phyloP scores from a whole-genome alignment of 2,113 vertebrate genomes.

The Piprites chloris region DNA sequence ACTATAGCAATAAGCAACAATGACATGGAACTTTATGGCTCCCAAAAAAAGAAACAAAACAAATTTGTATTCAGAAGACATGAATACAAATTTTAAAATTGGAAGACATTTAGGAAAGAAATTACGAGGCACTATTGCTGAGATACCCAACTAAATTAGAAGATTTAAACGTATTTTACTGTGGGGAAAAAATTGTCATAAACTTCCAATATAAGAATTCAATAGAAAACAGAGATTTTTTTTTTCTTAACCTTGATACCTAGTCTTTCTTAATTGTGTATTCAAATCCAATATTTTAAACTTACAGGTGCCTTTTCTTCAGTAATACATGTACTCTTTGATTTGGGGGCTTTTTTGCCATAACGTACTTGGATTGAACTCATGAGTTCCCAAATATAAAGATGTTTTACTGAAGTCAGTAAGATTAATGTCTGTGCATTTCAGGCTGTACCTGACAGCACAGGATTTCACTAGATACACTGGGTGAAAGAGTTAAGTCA shows the following conservation, averaged over 20 bases:
- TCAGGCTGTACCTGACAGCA: neutral
- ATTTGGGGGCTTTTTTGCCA: neutral
- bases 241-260: neutral
- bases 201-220: neutral
- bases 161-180: slow-evolving; percentile 2
- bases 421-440: neutral
- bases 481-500: neutral
- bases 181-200: neutral
- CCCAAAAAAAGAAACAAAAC: neutral
- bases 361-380: neutral
- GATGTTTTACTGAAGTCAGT: neutral
- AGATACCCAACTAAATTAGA: neutral
- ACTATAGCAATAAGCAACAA: neutral
- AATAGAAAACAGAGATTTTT: neutral
- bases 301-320: neutral
- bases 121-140: neutral
- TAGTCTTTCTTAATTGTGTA: neutral
- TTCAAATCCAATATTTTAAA: neutral
- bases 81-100: neutral
- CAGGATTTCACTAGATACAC: neutral
- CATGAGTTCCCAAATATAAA: neutral
- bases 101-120: neutral
- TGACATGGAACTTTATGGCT: neutral
- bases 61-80: neutral
- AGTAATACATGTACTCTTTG: neutral